Evolutionary conservation across 2,888 invertebrate species (phyloP).

Genomic region (Agrilus mali): DNA sequence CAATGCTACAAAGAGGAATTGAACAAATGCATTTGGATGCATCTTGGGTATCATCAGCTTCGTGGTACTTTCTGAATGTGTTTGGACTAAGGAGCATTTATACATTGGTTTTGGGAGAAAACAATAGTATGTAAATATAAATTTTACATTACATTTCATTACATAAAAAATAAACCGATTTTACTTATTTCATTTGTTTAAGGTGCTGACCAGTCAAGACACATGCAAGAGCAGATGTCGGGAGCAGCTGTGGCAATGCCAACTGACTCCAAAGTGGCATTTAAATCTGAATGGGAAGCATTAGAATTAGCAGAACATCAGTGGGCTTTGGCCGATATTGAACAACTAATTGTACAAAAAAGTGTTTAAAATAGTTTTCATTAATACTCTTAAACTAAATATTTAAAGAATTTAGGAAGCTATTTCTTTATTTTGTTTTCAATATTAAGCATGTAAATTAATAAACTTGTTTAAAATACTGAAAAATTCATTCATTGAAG

Average conservation of each 20-base stretch:
- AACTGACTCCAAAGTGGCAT: conserved; percentile 89
- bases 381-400: no score
- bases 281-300: conserved; percentile 97
- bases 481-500: no score
- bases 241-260: conserved; percentile 91
- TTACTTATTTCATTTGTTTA: conserved; percentile 3
- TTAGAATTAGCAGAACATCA: conserved; percentile 86
- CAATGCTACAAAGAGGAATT: conserved; percentile 94
- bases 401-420: no score
- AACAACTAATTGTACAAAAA: conserved; percentile 34
- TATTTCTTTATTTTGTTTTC: no score
- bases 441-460: no score
- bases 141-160: neutral
- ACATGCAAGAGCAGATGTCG: conserved; percentile 93
- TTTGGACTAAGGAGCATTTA: conserved; percentile 94
- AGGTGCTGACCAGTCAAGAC: conserved; percentile 84
- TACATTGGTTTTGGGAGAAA: conserved; percentile 87
- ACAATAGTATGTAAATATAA: conserved; percentile 54
- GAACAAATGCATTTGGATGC: conserved; percentile 88
- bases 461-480: no score
- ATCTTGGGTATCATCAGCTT: conserved; percentile 97
- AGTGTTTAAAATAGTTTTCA: no score
- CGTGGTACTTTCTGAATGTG: conserved; percentile 98
- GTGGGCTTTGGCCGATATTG: conserved; percentile 72
- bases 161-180: neutral